Base-by-base conservation (phyloP, 2,113 vertebrate genomes). In the Piaya cayana region DNA sequence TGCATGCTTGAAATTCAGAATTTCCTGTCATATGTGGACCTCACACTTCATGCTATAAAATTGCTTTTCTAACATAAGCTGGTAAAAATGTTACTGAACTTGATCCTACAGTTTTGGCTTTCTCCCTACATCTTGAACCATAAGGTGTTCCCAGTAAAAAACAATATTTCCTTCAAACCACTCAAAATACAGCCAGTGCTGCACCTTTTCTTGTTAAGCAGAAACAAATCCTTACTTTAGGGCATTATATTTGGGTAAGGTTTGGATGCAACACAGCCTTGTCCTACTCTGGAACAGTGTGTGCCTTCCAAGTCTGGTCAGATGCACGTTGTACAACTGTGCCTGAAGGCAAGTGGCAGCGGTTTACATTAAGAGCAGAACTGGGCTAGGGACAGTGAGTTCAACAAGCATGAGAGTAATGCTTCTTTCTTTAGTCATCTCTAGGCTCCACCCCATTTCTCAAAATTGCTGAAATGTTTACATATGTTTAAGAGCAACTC, bases 281-380 rank as follows among this genome's bases (percentile, higher is more conserved):
- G 8, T 78, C 65, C 80, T 36, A 43, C 81, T 80, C 86, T 83
- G 75, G 93, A 94, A 95, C 93, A 96, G 29, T 1, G 6, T 88
- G 86, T 95, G 92, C 93, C 87, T 97, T 98, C 96, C 94, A 96
- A 88, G 74, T 62, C 92, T 90, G 92, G 85, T 87, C 84, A 95
- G 93, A 86, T 10, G 63, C 80, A 77, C 3, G 1, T 60, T 93
- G 92, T 95, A 90, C 50, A 78, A 86, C 67, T 79, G n/a, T 6
- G 56, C 78, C 87, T 60, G 74, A 91, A 94, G 90, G 86, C 85
- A 94, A 94, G 74, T 82, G 74, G 64, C 94, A 93, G 76, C 8
- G 32, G 59, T 74, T 94, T 63, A 69, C 79, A 59, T 89, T 95
- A 75, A 65, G 49, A 94, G 82, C 79, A 82, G 36, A 82, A 74